These are phyloP conservation scores for Peromyscus polionotus DNA, from an alignment of 2,113 vertebrate genomes.

Conservation along the genomic window DNA sequence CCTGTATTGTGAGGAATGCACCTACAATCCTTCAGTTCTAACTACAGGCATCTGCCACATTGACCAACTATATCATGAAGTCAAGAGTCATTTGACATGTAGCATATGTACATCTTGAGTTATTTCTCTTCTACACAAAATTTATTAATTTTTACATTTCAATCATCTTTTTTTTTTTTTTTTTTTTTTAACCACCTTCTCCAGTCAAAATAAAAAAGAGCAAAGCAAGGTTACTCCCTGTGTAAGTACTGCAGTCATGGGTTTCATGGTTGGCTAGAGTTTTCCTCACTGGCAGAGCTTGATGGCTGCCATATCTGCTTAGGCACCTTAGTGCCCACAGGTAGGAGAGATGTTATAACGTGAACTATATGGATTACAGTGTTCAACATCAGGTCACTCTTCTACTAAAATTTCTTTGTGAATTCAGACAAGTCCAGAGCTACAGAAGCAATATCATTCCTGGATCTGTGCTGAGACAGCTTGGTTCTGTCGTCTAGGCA, in stretches of 20 bases:
- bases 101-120: not conserved
- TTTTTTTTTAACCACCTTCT: not conserved
- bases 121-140: slow-evolving; percentile 36
- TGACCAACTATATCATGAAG: not conserved
- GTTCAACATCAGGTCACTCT: slow-evolving; percentile 81
- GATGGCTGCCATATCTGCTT: slow-evolving; percentile 84
- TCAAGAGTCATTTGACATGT: not conserved
- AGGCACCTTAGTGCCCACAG: slow-evolving; percentile 76
- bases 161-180: not conserved
- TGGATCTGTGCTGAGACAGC: not conserved
- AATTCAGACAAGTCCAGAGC: slow-evolving; percentile 77
- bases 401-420: slow-evolving; percentile 78
- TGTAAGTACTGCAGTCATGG: not conserved
- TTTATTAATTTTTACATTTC: slow-evolving; percentile 45
- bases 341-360: slow-evolving; percentile 80
- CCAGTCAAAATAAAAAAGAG: slow-evolving; percentile 39
- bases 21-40: not conserved
- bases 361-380: slow-evolving; percentile 80
- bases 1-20: not conserved
- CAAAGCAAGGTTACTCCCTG: not conserved
- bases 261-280: not conserved
- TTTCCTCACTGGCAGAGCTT: slow-evolving; percentile 19
- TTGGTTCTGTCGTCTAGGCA: slow-evolving; percentile 56
- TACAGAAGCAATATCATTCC: slow-evolving; percentile 77
- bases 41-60: not conserved